Base-by-base conservation (phyloP, 2,888 invertebrate genomes). In the Anthoptus insignis region DNA sequence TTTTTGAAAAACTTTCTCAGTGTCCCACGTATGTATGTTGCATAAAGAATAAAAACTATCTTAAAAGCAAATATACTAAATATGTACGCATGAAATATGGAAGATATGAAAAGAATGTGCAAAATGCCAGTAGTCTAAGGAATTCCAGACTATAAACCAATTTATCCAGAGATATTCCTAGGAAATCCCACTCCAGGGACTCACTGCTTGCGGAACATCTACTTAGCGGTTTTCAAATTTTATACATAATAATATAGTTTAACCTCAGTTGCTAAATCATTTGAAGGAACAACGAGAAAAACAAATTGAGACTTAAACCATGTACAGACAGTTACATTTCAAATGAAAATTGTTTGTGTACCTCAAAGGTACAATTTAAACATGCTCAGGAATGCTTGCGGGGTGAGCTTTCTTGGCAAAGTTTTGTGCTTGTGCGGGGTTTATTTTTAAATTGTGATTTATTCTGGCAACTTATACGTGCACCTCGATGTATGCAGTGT, bases 371-470 rank as follows among this genome's bases (percentile, higher is more conserved):
- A 76, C 86, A 84, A 87, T 88, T 87, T 87, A 84, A 84, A 84
- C 88, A 86, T 86, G 86, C 86, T 85, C 83, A 78, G 81, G 82
- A 84, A 87, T 83, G 86, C 80, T 87, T 79, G 86, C 81, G 85
- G 85, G 84, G 87, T 88, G 88, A 88, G 89, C 87, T 87, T 88
- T 87, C 88, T 88, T 88, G 87, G 87, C 86, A 84, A 76, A 82
- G 82, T 82, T 86, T 85, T 79, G 81, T 83, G 84, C 82, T 84
- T 80, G 81, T 45, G 81, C 76, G 79, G n/a, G n/a, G 83, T 87
- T 86, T 87, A 86, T 86, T 88, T 89, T 87, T 84, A 86, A 89
- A 88, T 86, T 82, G 83, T 83, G 84, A 89, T 88, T 86, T 88
- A 88, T 86, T 75, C 69, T 64, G 67, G 71, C 67, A 69, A 74